Conservation (phyloP, 2,113 vertebrate genomes). For the Gavialis gangeticus region DNA sequence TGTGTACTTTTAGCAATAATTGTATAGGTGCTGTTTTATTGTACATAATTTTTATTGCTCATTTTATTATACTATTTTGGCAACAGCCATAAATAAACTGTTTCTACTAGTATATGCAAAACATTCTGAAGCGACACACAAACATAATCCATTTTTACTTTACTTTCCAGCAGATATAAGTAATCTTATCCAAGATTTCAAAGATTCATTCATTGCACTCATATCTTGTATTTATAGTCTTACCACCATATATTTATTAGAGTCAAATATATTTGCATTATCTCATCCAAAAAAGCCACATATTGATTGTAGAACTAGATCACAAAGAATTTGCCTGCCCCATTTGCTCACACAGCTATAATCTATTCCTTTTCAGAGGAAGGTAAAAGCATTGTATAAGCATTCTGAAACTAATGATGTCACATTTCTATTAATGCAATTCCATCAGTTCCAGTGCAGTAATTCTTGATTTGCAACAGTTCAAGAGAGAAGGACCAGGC, state of each 20-base stretch:
- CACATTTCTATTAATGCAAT: background rate
- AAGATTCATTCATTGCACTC: background rate
- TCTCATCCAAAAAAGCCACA: no score
- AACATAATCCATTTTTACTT: background rate
- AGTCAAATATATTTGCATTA: background rate
- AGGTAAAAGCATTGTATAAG: background rate
- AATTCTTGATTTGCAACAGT: background rate
- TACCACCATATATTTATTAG: background rate
- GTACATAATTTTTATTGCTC: no score
- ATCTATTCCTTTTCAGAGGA: background rate
- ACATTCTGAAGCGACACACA: background rate
- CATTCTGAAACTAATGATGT: background rate
- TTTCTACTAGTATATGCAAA: background rate
- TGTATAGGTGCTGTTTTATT: no score
- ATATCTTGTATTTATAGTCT: background rate
- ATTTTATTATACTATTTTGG: no score
- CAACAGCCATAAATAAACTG: no score
- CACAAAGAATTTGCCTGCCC: background rate
- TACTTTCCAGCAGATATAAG: background rate
- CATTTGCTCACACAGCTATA: background rate
- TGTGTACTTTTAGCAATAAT: no score
- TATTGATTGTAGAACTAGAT: background rate
- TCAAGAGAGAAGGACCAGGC: no score
- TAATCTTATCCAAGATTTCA: background rate
- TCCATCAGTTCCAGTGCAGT: background rate